These are phyloP conservation scores for Rhinopomastus cyanomelas DNA, from an alignment of 2,113 vertebrate genomes.

Conservation along the genomic window DNA sequence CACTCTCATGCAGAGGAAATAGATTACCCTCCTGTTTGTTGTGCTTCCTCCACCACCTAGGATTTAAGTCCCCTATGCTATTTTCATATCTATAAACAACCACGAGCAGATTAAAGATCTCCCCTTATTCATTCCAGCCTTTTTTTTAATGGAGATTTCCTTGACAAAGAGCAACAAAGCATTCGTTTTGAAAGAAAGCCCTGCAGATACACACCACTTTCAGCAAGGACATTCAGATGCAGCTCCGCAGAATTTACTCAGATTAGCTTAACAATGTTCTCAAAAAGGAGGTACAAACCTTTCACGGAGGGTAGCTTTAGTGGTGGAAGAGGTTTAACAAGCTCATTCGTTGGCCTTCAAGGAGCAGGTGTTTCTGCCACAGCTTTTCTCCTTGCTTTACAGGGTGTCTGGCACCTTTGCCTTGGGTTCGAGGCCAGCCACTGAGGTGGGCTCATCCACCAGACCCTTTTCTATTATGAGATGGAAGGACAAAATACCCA, in stretches of 20 bases:
- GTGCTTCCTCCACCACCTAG: not conserved
- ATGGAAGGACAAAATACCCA: not conserved
- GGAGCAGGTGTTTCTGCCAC: slow-evolving; percentile 24
- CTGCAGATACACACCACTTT: slow-evolving; percentile 31
- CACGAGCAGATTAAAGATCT: not conserved
- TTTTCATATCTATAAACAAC: slow-evolving; percentile 40
- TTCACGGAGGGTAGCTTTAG: slow-evolving; percentile 1
- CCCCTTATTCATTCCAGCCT: not conserved
- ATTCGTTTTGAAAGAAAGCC: slow-evolving; percentile 25
- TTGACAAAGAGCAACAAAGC: slow-evolving; percentile 41
- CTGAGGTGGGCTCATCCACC: not conserved
- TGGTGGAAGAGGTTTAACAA: slow-evolving; percentile 18
- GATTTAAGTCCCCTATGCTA: not conserved
- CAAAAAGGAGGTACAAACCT: slow-evolving; percentile 31
- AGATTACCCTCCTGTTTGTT: not conserved
- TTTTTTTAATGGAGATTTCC: slow-evolving; percentile 34
- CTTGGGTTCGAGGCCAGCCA: not conserved
- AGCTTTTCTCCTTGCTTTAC: slow-evolving; percentile 11
- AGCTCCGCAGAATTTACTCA: not conserved
- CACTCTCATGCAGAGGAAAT: not conserved
- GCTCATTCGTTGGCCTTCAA: slow-evolving; percentile 20
- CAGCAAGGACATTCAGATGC: slow-evolving; percentile 21
- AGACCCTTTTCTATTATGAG: fast-evolving
- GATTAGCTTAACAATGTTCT: slow-evolving; percentile 39
- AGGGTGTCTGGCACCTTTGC: not conserved